Base-by-base conservation (phyloP, 2,113 vertebrate species). In the Edolisoma coerulescens region DNA sequence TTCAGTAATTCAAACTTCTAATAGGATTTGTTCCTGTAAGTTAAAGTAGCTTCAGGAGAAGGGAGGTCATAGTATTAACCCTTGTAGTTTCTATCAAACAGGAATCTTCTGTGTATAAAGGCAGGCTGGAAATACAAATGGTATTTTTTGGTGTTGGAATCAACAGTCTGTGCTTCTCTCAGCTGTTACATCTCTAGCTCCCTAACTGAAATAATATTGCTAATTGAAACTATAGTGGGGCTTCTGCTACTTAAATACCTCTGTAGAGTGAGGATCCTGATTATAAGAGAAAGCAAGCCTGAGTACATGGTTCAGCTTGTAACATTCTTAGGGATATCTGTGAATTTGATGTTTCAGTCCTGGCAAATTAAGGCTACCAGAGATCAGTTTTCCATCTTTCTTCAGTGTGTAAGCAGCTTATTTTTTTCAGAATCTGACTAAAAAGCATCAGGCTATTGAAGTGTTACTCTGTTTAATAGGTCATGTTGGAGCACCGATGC, bases 401-500 rank as follows among this genome's bases (percentile, higher is more conserved):
- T 44, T 78, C 7, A 53, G 32, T 47, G 22, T 56, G 19, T 82
- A 63, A 74, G 47, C 7, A 84, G 20, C 7, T 78, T 52, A 23
- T 13, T 84, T 30, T 18, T 95, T 49, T 65, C 67, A 61, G 49
- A 54, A 50, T 27, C 41, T 91, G 60, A 53, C 61, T 69, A 52
- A 78, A 75, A 90, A 57, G 15, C n/a, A 27, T 91, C 45, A 77
- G 57, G 50, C 33, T 61, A 2, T 41, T 91, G 41, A 89, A 84
- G 12, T 68, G 47, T 92, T 94, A 14, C 30, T 79, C 20, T 93
- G 0, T 82, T 80, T 56, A 32, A 41, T 42, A 99, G 99, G 99
- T 96, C 99, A 99, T 3, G 99, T 99, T 27, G 99, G 99, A 44
- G 94, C 99, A 53, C 99, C 99, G 4, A 98, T 99, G 98, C 99